Conservation (phyloP, 2,797 vertebrate species). For the Champsocephalus esox region DNA sequence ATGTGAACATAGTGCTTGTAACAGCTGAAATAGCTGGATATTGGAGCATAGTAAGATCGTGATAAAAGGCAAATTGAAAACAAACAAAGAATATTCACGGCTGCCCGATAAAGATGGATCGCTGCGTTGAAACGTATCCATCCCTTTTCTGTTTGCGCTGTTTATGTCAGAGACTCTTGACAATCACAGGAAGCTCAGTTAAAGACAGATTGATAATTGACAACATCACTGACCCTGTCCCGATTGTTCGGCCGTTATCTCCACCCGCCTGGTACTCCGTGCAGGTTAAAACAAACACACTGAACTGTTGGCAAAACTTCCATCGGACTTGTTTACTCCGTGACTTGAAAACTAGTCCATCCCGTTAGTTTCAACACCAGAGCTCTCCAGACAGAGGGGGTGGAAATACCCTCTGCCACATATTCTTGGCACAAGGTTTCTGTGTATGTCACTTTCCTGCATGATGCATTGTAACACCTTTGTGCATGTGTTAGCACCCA, state of each 20-base stretch:
- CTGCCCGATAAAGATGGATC: background rate
- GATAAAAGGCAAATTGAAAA: background rate
- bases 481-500: conserved; percentile 20
- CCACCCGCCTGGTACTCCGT: conserved; percentile 17
- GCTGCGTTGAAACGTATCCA: background rate
- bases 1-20: background rate
- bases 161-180: conserved; percentile 24
- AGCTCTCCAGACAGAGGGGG: conserved; percentile 23
- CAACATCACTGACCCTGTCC: conserved; percentile 32
- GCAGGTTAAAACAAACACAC: conserved; percentile 42
- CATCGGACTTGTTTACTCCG: background rate
- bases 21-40: background rate
- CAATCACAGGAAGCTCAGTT: conserved; percentile 68
- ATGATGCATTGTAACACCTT: conserved; percentile 45
- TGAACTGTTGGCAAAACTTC: conserved; percentile 14
- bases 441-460: conserved; percentile 5
- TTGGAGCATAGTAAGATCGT: too few relatives aligned
- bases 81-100: background rate
- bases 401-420: conserved; percentile 57
- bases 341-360: background rate
- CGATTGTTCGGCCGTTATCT: conserved; percentile 47
- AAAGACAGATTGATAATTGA: conserved; percentile 41
- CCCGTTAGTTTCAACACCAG: conserved; percentile 47
- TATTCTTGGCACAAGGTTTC: conserved; percentile 1
- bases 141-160: background rate